Evolutionary conservation across 2,113 vertebrate genomes (phyloP).

Genomic region (Orycteropus afer): DNA sequence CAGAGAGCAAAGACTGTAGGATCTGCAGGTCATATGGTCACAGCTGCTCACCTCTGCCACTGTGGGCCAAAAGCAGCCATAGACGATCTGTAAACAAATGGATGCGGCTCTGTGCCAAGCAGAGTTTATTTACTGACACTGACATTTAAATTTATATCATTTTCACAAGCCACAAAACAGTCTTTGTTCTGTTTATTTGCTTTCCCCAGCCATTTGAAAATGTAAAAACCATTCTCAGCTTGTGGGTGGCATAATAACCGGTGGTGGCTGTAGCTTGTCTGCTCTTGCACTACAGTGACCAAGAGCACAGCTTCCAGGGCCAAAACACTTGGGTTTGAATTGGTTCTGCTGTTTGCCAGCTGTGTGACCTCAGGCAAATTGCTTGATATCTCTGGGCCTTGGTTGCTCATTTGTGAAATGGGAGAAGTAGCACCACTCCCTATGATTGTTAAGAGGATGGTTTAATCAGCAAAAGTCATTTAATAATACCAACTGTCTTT

Average conservation of each 20-base stretch:
- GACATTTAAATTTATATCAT: conserved; percentile 1
- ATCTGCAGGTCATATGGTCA: not conserved
- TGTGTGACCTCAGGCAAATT: not conserved
- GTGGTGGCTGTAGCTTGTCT: not conserved
- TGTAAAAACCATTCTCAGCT: not conserved
- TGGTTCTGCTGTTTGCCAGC: not conserved
- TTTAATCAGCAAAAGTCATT: not conserved
- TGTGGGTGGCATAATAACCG: not conserved
- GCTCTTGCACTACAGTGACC: not conserved
- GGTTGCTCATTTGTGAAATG: not conserved
- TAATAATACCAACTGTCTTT: not conserved
- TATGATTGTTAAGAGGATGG: not conserved
- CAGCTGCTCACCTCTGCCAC: not conserved
- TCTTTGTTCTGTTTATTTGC: not conserved
- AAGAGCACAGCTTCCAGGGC: not conserved
- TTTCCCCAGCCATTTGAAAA: not conserved
- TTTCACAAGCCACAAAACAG: not conserved
- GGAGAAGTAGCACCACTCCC: not conserved
- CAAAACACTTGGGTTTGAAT: not conserved
- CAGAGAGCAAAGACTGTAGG: not conserved
- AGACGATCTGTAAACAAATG: not conserved
- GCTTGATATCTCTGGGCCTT: not conserved
- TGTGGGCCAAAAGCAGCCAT: not conserved
- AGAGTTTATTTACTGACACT: not conserved
- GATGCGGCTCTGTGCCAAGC: not conserved